Conservation (phyloP, 2,113 vertebrate genomes). For the Emberiza fucata region DNA sequence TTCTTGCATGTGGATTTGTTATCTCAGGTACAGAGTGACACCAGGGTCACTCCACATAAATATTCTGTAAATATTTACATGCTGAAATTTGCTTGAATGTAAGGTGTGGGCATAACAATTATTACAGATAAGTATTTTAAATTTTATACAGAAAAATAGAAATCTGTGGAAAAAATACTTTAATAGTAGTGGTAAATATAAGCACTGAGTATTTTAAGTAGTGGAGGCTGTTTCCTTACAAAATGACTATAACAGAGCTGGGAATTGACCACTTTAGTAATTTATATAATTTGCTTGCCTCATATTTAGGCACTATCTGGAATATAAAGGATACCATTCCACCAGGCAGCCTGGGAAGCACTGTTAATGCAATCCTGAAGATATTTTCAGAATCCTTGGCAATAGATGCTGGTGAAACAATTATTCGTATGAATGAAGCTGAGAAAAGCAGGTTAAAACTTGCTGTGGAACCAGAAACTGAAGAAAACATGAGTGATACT, state of each 20-base stretch:
- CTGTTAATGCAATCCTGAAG: slow-evolving; percentile 82
- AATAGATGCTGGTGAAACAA: slow-evolving; percentile 74
- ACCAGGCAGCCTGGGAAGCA: slow-evolving; percentile 81
- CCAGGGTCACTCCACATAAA: background rate
- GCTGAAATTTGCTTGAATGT: background rate
- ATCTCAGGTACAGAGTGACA: background rate
- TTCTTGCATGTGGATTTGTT: background rate
- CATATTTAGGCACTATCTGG: slow-evolving; percentile 79
- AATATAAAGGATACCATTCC: slow-evolving; percentile 87
- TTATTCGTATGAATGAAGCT: slow-evolving; percentile 77
- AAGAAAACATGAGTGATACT: slow-evolving; percentile 45
- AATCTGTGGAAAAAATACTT: background rate
- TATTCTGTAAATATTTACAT: background rate
- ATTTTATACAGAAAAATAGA: background rate
- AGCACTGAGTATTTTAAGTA: background rate
- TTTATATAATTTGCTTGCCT: background rate
- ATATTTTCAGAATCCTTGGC: slow-evolving; percentile 83
- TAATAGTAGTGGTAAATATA: background rate
- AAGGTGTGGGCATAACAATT: background rate
- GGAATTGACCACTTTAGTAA: background rate
- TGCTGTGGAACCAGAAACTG: slow-evolving; percentile 43
- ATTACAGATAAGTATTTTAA: background rate
- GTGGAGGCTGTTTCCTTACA: background rate
- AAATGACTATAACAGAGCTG: background rate
- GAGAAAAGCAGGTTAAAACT: slow-evolving; percentile 68